Evolutionary conservation across 1,140 invertebrate species (phyloP), one percentile per base, ranked within the genome.

Genomic region (Anastrepha ludens): DNA sequence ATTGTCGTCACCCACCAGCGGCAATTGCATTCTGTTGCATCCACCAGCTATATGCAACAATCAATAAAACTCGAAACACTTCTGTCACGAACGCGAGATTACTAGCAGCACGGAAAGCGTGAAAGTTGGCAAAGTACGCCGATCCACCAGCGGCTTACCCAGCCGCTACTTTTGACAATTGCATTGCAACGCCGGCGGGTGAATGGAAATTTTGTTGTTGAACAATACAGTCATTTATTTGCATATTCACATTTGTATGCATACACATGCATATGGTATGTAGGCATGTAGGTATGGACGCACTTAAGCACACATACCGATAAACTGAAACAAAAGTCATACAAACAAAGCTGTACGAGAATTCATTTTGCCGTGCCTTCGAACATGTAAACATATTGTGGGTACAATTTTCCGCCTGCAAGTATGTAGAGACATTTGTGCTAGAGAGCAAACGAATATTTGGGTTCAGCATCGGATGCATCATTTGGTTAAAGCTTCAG

Each of bases 221-320:
- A 74, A 50, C 70, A 74, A 74, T 74, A 47, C 70, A 74, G 13
- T 74, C 70, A 74, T 74, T 74, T 74, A 74, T 74, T 74, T 74
- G 39, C 70, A 74, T 74, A 47, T 50, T n/a, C 44, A 50, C 44
- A 47, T 50, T 15, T 17, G 29, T 4, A 29, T 29, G 29, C 29
- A 29, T 29, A 29, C 29, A 29, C 29, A 29, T 29, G 29, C 29
- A 29, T 29, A 29, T 74, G 8, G 65, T 0, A 9, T 67, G 29
- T 39, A 29, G 29, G 29, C 1, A 29, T 29, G 29, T 29, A 29
- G 29, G 29, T 29, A 29, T 29, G 29, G 29, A 1, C 29, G 29
- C 29, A 29, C 29, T 29, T 29, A 29, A 29, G 29, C 29, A 29
- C 29, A 29, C 29, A 29, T 29, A 29, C 29, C 29, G 29, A 29